Conservation (phyloP, 2,113 vertebrate species). For the Tylochromis polylepis region DNA sequence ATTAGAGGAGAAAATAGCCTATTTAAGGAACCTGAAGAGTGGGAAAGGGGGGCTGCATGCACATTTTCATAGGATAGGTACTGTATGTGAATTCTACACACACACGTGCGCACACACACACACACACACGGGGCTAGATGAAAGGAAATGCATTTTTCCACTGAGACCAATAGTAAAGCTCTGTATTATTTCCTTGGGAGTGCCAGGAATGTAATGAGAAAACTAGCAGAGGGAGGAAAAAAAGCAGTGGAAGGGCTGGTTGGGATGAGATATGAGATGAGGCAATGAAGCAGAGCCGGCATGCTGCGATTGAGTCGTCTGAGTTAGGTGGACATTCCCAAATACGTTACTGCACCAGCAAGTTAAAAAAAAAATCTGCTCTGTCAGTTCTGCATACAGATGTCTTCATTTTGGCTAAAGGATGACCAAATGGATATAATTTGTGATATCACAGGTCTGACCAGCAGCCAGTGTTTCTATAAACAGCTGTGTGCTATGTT, state of each 20-base stretch:
- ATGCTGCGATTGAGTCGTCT: conserved; percentile 47
- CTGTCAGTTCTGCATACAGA: conserved; percentile 24
- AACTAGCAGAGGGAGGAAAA: conserved; percentile 34
- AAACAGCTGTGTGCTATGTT: neutral
- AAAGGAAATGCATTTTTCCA: conserved; percentile 51
- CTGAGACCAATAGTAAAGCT: conserved; percentile 27
- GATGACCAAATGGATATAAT: neutral
- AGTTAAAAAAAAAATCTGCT: neutral
- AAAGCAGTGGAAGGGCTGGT: conserved; percentile 36
- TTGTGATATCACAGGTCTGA: conserved; percentile 18
- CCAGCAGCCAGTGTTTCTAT: neutral
- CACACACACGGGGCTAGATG: conserved; percentile 20
- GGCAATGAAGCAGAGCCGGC: conserved; percentile 54
- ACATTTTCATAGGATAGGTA: conserved; percentile 34
- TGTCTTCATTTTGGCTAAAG: conserved; percentile 4
- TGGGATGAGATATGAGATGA: conserved; percentile 63
- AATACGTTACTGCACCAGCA: neutral
- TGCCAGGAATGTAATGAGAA: conserved; percentile 64
- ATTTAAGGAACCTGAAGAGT: conserved; percentile 51
- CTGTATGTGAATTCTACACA: conserved; percentile 26
- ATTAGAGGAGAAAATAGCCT: conserved; percentile 70
- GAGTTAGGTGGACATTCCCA: conserved; percentile 41
- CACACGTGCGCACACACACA: neutral
- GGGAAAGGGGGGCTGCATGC: neutral
- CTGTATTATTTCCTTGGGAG: conserved; percentile 57